Evolutionary conservation across 2,113 vertebrate genomes (phyloP), one percentile per base, ranked within the genome.

Genomic region (Pipra filicauda): DNA sequence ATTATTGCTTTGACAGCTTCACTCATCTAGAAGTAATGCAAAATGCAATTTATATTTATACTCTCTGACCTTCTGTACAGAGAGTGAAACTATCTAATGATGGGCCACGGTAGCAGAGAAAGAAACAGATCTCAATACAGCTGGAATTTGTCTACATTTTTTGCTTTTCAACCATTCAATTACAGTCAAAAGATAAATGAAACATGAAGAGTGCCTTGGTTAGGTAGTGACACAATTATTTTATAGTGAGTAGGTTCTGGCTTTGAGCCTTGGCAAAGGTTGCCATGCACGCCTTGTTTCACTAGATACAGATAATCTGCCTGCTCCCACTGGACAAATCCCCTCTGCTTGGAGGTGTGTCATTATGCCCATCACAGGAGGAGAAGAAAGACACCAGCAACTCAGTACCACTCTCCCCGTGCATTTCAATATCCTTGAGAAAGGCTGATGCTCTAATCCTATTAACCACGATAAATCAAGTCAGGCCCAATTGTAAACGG

Each of bases 1-100:
- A 98, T 99, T 99, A 99, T 99, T 98, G 98, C 97, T 98, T 98
- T 99, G 99, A 99, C 99, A 99, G 99, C 98, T 99, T 99, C 99
- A 99, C 98, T 99, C 99, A 99, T 99, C 99, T 99, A 98, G 98
- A 99, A 99, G 98, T 99, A 99, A 99, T 99, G 99, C 98, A 99
- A 99, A 99, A 99, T 98, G 98, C 99, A 99, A 99, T 99, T 99
- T 99, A 99, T 99, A 99, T 99, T 99, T 99, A 99, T 99, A 98
- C 98, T 98, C 98, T 96, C 98, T 98, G 99, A 99, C 99, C 99
- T 99, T 97, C 97, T 98, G 98, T 93, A 95, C 97, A 96, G 97
- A 98, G 97, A 98, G 97, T 97, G 98, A 98, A 98, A 98, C 97
- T 98, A 98, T 98, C 98, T 98, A 98, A 98, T 98, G 98, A 98